A percentile compares a stretch with the other conserved stretches of the same genome.
Conservation (phyloP, 2,888 invertebrate genomes). For the Neoitamus cyanurus region DNA sequence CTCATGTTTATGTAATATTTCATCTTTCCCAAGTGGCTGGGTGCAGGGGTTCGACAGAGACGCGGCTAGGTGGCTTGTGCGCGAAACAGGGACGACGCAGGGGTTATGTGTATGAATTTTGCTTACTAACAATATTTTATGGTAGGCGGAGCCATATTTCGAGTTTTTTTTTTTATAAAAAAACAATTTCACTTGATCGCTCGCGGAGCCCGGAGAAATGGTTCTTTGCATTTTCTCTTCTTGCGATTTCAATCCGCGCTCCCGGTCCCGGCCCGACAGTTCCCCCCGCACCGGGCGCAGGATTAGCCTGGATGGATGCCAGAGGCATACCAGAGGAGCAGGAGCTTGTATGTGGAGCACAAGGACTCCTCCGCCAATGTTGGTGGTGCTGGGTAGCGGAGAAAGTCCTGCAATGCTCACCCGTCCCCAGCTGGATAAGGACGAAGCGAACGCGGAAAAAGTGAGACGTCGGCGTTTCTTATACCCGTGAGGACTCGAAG, state of each 20-base stretch:
- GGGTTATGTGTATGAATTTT: slow-evolving; percentile 45
- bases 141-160: slow-evolving; percentile 51
- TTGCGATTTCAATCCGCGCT: not conserved
- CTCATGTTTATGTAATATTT: slow-evolving; percentile 44
- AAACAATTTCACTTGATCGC: slow-evolving; percentile 26
- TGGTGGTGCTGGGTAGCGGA: not conserved
- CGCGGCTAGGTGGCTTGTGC: not conserved
- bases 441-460: not conserved
- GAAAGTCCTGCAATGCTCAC: not conserved
- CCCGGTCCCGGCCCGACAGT: not conserved
- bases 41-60: slow-evolving; percentile 41
- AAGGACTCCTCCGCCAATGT: not conserved
- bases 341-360: not conserved
- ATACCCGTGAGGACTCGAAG: not conserved
- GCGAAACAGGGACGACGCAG: slow-evolving; percentile 20
- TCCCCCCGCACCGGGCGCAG: not conserved
- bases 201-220: not conserved
- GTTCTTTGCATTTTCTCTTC: slow-evolving; percentile 29
- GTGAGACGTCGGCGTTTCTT: not conserved
- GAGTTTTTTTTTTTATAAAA: slow-evolving; percentile 42
- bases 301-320: not conserved
- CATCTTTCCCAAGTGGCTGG: slow-evolving; percentile 44
- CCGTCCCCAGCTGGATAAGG: slow-evolving; percentile 9
- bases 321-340: not conserved
- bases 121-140: slow-evolving; percentile 50